These are phyloP conservation scores for Phyllostomus discolor DNA, from an alignment of 2,113 vertebrate species.

Conservation along the genomic window DNA sequence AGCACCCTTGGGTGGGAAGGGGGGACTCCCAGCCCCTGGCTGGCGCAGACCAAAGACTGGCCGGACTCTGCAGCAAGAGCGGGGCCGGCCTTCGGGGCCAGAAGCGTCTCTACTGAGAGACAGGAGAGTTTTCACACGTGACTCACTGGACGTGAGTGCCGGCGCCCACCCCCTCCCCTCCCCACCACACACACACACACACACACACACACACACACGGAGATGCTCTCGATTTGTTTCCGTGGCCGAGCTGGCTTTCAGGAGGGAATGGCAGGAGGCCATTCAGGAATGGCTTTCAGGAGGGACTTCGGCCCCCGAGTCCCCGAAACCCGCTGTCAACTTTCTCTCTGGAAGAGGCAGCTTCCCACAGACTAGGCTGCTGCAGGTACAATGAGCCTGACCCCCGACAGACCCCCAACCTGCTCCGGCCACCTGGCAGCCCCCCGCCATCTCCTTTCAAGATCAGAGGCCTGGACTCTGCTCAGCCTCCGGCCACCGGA, in stretches of 20 bases:
- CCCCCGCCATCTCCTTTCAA: background rate
- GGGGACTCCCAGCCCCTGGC: accelerated
- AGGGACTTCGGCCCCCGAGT: background rate
- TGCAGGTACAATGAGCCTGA: background rate
- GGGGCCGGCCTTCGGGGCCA: background rate
- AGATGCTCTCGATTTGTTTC: background rate
- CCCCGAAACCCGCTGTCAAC: background rate
- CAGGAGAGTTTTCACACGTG: accelerated
- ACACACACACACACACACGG: background rate
- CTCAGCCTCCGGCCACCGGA: background rate
- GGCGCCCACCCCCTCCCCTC: too few relatives aligned
- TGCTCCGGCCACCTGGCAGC: accelerated
- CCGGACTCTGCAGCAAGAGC: background rate
- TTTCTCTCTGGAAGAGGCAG: background rate
- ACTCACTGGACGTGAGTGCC: background rate
- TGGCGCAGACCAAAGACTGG: background rate
- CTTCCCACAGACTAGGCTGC: background rate
- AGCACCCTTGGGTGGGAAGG: background rate
- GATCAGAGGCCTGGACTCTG: background rate
- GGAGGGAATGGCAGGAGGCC: too few relatives aligned
- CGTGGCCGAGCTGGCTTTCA: background rate
- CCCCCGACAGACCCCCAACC: background rate
- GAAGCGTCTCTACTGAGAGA: background rate
- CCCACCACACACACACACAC: background rate
- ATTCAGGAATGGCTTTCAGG: background rate